phyloP scores from a whole-genome alignment of 2,888 invertebrate genomes.

The Epinotia bilunana region DNA sequence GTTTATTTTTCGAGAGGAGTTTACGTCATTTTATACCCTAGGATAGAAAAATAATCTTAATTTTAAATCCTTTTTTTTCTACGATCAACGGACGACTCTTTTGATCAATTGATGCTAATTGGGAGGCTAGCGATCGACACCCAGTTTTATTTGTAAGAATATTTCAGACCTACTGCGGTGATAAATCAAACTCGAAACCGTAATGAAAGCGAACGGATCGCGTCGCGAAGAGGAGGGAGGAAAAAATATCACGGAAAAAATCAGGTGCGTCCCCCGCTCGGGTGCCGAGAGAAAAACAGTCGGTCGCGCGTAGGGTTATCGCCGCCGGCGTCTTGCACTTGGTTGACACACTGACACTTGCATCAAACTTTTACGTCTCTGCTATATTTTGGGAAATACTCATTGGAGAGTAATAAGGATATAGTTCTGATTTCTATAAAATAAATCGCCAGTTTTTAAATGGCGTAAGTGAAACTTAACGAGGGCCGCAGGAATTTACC shows the following conservation, averaged over 20 bases:
- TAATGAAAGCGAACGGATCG: conserved; percentile 85
- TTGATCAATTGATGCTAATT: conserved; percentile 80
- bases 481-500: not conserved
- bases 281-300: conserved; percentile 82
- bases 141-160: conserved; percentile 78
- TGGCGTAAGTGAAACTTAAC: not conserved
- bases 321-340: conserved; percentile 54
- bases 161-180: conserved; percentile 82
- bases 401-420: not conserved
- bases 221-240: conserved; percentile 83
- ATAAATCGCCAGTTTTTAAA: not conserved
- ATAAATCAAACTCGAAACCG: conserved; percentile 85
- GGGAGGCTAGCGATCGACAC: conserved; percentile 80
- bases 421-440: not conserved
- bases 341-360: conserved; percentile 37
- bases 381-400: not conserved
- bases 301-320: conserved; percentile 66
- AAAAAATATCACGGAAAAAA: conserved; percentile 85
- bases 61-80: conserved; percentile 49
- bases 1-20: not conserved
- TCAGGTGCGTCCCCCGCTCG: conserved; percentile 84
- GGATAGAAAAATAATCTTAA: not conserved
- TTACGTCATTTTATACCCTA: not conserved
- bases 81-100: conserved; percentile 57
- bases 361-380: conserved; percentile 16